Evolutionary conservation across 2,888 invertebrate species (phyloP), one percentile per base, ranked within the genome.

Genomic region (Apodemia duryi): DNA sequence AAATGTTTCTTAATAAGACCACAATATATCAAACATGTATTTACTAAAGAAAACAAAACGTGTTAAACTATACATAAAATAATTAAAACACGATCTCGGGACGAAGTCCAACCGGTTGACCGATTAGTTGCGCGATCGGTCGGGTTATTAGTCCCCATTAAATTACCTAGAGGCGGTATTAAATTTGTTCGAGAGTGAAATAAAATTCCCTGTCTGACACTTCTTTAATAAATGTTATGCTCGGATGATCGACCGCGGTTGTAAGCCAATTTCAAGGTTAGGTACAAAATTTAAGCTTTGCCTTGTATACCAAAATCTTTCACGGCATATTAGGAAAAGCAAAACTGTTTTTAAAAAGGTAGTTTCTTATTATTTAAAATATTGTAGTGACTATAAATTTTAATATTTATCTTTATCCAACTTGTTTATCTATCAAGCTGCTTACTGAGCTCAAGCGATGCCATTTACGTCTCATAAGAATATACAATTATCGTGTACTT

Each of bases 91-190:
- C 6, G n/a, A 54, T 32, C 32, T 43, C 29, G 11, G 1, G 13
- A 57, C 32, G 57, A 54, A 29, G 49, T 65, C 62, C 64, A 63
- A 77, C 80, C 77, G 74, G 81, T 80, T 72, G 66, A 43, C 21
- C 79, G 77, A 86, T 84, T 83, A 76, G 86, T 80, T 80, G 75
- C 81, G 77, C 79, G 75, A 73, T 72, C 77, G 69, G 76, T 79
- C 79, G 71, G 65, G 71, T 74, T 80, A 85, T 85, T 84, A 84
- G 78, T 80, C 79, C 79, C 67, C 79, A 49, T 49, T 49, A 49
- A 79, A 82, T 82, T 83, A 84, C 84, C 85, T 86, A 49, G 49
- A 49, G 79, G 73, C 73, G 75, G 75, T 78, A 82, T 75, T 83
- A 83, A 83, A 84, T 81, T 80, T 76, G 75, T 77, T 75, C 76